Percentiles rank a stretch among this genome's conserved stretches.
Conservation (phyloP, 2,113 vertebrate species). For the Lutjanus erythropterus region DNA sequence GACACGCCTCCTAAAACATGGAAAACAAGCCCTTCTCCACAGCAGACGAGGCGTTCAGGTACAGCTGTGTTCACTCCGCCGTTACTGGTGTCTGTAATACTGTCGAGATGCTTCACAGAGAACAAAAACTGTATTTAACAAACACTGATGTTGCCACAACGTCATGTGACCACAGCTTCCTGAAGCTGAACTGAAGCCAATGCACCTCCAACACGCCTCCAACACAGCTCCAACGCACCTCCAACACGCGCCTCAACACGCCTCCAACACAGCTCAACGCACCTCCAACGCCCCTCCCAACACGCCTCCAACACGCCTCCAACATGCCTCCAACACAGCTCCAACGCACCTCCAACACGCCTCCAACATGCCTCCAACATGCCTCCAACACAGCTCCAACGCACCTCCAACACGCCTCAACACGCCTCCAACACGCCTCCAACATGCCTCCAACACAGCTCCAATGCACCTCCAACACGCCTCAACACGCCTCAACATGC, state of each 20-base stretch:
- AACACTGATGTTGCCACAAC: background rate
- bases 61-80: background rate
- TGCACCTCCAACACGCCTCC: background rate
- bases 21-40: background rate
- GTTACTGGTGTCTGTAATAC: background rate
- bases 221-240: background rate
- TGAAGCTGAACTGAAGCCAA: background rate
- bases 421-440: too few relatives aligned
- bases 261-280: too few relatives aligned
- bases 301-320: too few relatives aligned
- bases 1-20: slow-evolving; percentile 65
- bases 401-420: too few relatives aligned
- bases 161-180: background rate
- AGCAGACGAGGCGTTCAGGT: slow-evolving; percentile 9
- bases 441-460: too few relatives aligned
- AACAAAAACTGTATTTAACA: slow-evolving; percentile 2
- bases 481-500: too few relatives aligned
- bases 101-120: background rate
- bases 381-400: too few relatives aligned
- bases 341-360: too few relatives aligned
- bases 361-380: too few relatives aligned
- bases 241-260: background rate
- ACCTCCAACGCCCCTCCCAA: background rate
- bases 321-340: too few relatives aligned
- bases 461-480: too few relatives aligned